Percentiles rank a stretch among this genome's conserved stretches.
phyloP scores from a whole-genome alignment of 1,140 invertebrate genomes.

The Globodera rostochiensis region DNA sequence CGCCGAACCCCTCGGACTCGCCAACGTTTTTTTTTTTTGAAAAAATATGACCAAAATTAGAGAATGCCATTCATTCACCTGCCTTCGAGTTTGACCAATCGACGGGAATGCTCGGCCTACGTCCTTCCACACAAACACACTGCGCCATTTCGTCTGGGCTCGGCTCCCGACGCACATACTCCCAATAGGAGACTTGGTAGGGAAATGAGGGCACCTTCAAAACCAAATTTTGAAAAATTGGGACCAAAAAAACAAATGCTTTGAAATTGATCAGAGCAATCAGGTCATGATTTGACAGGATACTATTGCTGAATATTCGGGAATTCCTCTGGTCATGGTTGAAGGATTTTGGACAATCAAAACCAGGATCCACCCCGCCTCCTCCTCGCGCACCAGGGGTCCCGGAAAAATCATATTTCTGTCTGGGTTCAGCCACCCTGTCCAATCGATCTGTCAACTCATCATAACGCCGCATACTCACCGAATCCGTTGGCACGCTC shows the following conservation, averaged over 20 bases:
- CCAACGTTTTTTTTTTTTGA: neutral
- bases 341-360: too few relatives aligned
- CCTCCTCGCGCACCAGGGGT: too few relatives aligned
- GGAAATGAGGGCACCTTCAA: conserved; percentile 72
- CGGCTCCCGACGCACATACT: conserved; percentile 87
- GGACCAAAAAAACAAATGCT: too few relatives aligned
- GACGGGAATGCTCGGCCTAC: conserved; percentile 84
- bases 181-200: conserved; percentile 90
- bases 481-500: conserved; percentile 7
- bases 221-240: neutral
- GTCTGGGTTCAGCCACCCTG: too few relatives aligned
- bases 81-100: conserved; percentile 74
- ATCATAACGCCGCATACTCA: conserved; percentile 5
- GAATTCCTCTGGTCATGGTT: too few relatives aligned
- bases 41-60: neutral
- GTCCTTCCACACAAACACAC: conserved; percentile 82
- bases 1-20: too few relatives aligned
- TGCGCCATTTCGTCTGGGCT: conserved; percentile 89
- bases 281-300: neutral
- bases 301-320: neutral
- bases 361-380: too few relatives aligned
- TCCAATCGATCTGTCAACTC: too few relatives aligned
- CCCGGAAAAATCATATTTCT: too few relatives aligned
- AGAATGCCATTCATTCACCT: neutral
- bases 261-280: too few relatives aligned